Conservation (phyloP, 2,113 vertebrate genomes). For the Calcarius ornatus region DNA sequence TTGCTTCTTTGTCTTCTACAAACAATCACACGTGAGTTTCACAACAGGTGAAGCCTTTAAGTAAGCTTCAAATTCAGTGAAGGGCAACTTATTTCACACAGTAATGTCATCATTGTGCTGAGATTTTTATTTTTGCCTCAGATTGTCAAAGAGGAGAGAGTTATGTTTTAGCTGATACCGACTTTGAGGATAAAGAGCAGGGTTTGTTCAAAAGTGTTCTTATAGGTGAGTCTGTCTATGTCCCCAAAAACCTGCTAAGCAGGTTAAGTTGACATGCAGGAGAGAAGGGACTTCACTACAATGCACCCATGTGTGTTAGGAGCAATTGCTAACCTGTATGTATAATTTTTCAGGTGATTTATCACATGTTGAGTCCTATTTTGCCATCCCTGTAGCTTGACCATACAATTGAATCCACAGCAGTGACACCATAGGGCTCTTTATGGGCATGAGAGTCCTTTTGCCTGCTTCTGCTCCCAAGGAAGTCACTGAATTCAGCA, state of each 20-base stretch:
- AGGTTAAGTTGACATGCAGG: background rate
- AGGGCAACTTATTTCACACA: background rate
- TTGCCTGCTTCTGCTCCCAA: background rate
- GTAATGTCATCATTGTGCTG: background rate
- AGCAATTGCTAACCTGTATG: background rate
- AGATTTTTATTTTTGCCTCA: background rate
- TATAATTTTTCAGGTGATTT: background rate
- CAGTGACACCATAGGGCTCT: background rate
- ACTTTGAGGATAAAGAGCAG: background rate
- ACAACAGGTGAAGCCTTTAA: background rate
- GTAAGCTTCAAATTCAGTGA: background rate
- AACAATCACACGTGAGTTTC: background rate
- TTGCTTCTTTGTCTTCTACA: background rate
- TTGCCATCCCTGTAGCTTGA: background rate
- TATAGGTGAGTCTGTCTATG: background rate
- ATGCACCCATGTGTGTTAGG: fast-evolving
- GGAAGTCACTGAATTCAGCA: background rate
- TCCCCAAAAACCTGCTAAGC: background rate
- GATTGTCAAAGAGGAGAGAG: background rate
- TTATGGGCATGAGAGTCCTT: background rate
- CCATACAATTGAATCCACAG: background rate
- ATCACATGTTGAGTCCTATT: background rate
- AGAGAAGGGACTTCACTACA: background rate
- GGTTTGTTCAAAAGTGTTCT: background rate
- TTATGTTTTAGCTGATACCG: background rate